phyloP scores from a whole-genome alignment of 2,888 invertebrate genomes.

The Deilephila elpenor region DNA sequence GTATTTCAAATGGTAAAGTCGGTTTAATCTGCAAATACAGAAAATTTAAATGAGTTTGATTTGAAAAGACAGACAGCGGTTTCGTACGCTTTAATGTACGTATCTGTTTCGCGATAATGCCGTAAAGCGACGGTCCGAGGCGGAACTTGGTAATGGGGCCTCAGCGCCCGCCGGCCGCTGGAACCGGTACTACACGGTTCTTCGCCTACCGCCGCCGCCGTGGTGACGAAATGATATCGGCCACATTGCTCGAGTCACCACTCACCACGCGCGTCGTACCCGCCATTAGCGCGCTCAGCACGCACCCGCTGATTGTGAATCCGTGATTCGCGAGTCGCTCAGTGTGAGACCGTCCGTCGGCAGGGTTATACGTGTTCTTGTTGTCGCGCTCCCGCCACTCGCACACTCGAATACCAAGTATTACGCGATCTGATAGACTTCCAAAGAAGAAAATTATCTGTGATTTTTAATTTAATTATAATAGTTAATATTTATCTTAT shows the following conservation, averaged over 20 bases:
- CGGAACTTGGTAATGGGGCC: slow-evolving; percentile 43
- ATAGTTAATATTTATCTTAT: slow-evolving; percentile 50
- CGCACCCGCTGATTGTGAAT: not conserved
- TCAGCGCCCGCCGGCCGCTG: slow-evolving; percentile 35
- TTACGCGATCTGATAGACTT: slow-evolving; percentile 73
- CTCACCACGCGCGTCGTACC: not conserved
- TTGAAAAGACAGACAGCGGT: not conserved
- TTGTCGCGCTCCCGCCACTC: slow-evolving; percentile 48
- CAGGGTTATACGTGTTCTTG: slow-evolving; percentile 53
- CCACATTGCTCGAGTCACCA: slow-evolving; percentile 36
- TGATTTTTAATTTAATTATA: slow-evolving; percentile 64
- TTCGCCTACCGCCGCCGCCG: slow-evolving; percentile 43
- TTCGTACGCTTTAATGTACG: not conserved
- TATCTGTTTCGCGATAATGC: slow-evolving; percentile 9
- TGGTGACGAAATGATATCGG: slow-evolving; percentile 57
- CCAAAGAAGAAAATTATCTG: slow-evolving; percentile 74
- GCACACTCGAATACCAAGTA: slow-evolving; percentile 64
- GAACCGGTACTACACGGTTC: slow-evolving; percentile 66
- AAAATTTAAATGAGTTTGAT: not conserved
- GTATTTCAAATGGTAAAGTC: too few species aligned
- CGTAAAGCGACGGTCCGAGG: slow-evolving; percentile 29
- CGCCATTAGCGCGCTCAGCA: not conserved
- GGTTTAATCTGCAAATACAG: too few species aligned
- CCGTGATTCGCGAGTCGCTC: slow-evolving; percentile 32
- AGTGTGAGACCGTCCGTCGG: slow-evolving; percentile 68